A percentile compares a stretch with the other conserved stretches of the same genome.
Conservation (phyloP, 2,797 vertebrate species). For the Lithobates pipiens region DNA sequence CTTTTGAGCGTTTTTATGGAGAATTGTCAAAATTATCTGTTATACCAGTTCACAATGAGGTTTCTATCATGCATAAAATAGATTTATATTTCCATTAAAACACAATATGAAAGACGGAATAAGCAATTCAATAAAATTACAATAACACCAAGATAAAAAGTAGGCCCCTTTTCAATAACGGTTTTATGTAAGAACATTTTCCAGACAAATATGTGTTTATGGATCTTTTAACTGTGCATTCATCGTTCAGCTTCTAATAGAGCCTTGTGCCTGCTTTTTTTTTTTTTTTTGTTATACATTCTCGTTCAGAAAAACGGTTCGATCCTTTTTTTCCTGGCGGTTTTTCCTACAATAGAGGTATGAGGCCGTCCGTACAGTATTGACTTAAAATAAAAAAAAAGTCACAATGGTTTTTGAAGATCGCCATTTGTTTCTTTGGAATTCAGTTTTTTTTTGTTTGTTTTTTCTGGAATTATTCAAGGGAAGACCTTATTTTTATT, state of each 20-base stretch:
- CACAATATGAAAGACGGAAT: constrained; percentile 88
- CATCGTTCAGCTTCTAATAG: constrained; percentile 83
- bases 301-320: constrained; percentile 65
- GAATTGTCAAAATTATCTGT: constrained; percentile 86
- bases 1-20: constrained; percentile 82
- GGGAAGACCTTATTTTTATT: no score
- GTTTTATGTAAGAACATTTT: constrained; percentile 87
- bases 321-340: background rate
- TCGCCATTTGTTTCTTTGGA: no score
- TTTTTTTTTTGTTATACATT: constrained; percentile 69
- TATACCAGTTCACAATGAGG: constrained; percentile 85
- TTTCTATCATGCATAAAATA: constrained; percentile 87
- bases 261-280: constrained; percentile 82
- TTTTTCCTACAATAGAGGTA: no score
- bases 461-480: no score
- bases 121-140: constrained; percentile 89
- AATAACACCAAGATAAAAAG: constrained; percentile 86
- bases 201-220: constrained; percentile 88
- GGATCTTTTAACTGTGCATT: constrained; percentile 87
- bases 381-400: no score
- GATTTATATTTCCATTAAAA: constrained; percentile 89
- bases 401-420: no score
- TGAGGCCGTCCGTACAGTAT: no score
- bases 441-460: no score
- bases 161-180: constrained; percentile 84